These are phyloP conservation scores for Ictalurus furcatus DNA, from an alignment of 2,113 vertebrate genomes.

Conservation along the genomic window DNA sequence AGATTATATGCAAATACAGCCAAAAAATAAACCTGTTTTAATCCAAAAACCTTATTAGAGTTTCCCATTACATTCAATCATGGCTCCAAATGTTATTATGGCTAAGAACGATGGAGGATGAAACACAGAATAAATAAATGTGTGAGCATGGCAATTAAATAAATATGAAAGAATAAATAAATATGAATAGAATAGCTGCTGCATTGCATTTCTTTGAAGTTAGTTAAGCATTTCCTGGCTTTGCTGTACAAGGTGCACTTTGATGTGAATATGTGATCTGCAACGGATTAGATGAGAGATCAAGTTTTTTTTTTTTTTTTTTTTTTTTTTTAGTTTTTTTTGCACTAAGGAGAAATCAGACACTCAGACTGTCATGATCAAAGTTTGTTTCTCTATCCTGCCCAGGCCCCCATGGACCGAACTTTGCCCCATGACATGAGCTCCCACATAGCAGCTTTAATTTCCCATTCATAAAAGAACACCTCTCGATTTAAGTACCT, in stretches of 20 bases:
- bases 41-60: background rate
- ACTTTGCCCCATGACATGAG: background rate
- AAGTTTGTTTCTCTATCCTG: background rate
- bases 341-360: slow-evolving; percentile 41
- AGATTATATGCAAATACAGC: background rate
- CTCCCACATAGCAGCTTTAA: background rate
- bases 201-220: slow-evolving; percentile 42
- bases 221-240: slow-evolving; percentile 21
- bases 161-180: background rate
- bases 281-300: slow-evolving; percentile 59
- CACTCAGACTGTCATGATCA: background rate
- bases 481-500: background rate
- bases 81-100: background rate
- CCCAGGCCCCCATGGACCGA: background rate
- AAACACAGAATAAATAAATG: slow-evolving; percentile 4
- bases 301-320: slow-evolving; percentile 23
- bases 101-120: background rate
- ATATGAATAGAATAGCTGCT: slow-evolving; percentile 13
- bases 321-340: slow-evolving; percentile 49
- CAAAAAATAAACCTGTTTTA: background rate
- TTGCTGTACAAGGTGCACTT: slow-evolving; percentile 39
- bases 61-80: background rate
- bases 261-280: slow-evolving; percentile 54
- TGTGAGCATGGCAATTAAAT: background rate
- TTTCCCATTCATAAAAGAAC: background rate